Evolutionary conservation across 2,888 invertebrate genomes (phyloP), one percentile per base, ranked within the genome.

Genomic region (Pocota personata): DNA sequence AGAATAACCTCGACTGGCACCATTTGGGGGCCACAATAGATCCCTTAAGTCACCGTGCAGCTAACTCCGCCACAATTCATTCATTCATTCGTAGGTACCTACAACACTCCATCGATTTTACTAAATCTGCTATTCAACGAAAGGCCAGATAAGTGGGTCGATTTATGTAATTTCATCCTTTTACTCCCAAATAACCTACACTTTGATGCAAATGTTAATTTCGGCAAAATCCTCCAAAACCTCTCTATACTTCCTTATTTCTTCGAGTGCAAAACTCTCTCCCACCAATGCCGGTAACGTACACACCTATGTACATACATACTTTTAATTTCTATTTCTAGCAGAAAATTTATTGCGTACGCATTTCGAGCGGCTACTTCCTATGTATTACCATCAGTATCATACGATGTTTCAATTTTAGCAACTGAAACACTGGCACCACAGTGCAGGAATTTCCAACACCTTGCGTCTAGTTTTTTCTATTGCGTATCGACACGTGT

Each of bases 401-500:
- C 52, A 71, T 52, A 30, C 46, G 35, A 62, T 4, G 69, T 21
- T 46, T 46, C 19, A 57, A 40, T 57, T 71, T n/a, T n/a, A 72
- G 60, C 58, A 72, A 60, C 14, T 40, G 32, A 67, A 77, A 77
- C 32, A 50, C 52, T 40, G 50, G 21, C 60, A 32, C 7, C 52
- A 46, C 21, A 12, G 32, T 7, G 16, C 12, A 19, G 48, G 40
- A 66, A 66, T 79, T 64, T 32, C 48, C 79, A 66, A 43, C 64
- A 76, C 46, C 46, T 48, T 66, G 46, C 14, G 14, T 57, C 48
- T 12, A 21, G 40, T 62, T 52, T 69, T 58, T 57, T 71, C n/a
- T 69, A n/a, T 37, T 32, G 27, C 55, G 46, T 55, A 72, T 69
- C 37, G 78, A 79, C 78, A 79, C 72, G 78, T 79, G 72, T 69